Evolutionary conservation across 1,140 invertebrate species (phyloP).

Genomic region (Nixonia krombeini): DNA sequence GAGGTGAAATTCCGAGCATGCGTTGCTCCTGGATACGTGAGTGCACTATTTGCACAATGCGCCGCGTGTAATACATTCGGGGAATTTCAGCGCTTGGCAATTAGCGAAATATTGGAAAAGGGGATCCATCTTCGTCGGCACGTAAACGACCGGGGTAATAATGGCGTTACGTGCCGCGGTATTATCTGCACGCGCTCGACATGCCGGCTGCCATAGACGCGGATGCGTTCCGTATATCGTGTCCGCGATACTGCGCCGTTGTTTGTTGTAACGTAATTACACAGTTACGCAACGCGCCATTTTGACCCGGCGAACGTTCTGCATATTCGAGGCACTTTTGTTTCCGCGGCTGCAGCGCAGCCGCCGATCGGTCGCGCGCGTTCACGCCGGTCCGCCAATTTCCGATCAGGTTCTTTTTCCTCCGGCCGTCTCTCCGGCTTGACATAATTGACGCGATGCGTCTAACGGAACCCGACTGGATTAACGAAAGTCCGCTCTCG

Average conservation of each 20-base stretch:
- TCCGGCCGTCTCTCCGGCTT: no score
- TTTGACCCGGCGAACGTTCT: neutral
- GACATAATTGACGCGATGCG: no score
- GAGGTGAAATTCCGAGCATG: constrained; percentile 33
- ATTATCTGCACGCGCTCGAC: constrained; percentile 66
- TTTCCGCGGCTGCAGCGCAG: no score
- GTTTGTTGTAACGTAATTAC: constrained; percentile 10
- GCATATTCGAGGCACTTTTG: neutral
- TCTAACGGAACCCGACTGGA: no score
- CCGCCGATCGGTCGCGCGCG: no score
- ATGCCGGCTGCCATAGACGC: constrained; percentile 51
- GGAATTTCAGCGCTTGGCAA: constrained; percentile 54
- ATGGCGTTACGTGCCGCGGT: constrained; percentile 58
- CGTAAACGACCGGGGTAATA: constrained; percentile 64
- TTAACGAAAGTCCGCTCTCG: constrained; percentile 18
- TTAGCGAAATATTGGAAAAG: constrained; percentile 54
- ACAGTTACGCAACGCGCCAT: constrained; percentile 5
- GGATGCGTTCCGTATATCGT: constrained; percentile 25
- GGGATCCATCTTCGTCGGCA: constrained; percentile 46
- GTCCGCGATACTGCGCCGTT: constrained; percentile 9
- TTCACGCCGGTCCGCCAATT: no score
- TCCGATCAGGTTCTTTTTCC: no score
- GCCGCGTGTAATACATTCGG: constrained; percentile 47
- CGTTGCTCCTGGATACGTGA: constrained; percentile 15
- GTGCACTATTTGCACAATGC: constrained; percentile 26